Evolutionary conservation across 2,797 vertebrate genomes (phyloP).

Genomic region (Sebastes diploproa): DNA sequence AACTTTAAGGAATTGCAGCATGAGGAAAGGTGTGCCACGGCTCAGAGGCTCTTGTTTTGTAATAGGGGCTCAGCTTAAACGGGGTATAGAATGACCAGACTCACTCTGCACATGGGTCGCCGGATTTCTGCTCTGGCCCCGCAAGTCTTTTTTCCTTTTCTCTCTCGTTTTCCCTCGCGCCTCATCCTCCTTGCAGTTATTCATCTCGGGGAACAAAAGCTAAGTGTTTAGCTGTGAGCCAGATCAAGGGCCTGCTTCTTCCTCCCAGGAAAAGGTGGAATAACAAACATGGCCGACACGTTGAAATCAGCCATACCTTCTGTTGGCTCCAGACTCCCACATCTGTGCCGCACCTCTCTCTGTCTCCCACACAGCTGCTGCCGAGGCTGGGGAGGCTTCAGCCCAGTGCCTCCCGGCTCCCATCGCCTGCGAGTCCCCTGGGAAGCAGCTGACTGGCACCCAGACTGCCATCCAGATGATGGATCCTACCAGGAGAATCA

Average conservation of each 20-base stretch:
- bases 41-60: conserved; percentile 24
- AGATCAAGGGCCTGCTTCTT: conserved; percentile 85
- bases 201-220: conserved; percentile 80
- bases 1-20: neutral
- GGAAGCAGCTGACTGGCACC: conserved; percentile 84
- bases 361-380: conserved; percentile 83
- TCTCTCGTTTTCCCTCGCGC: conserved; percentile 49
- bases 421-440: conserved; percentile 67
- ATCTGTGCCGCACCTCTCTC: conserved; percentile 83
- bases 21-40: conserved; percentile 32
- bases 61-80: conserved; percentile 3
- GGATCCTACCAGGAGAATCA: conserved; percentile 83
- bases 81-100: conserved; percentile 21
- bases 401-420: conserved; percentile 70
- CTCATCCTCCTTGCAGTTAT: conserved; percentile 60
- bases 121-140: conserved; percentile 66
- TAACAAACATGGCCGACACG: conserved; percentile 83
- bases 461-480: conserved; percentile 84
- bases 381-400: conserved; percentile 77
- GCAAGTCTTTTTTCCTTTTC: conserved; percentile 37
- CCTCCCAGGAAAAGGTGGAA: conserved; percentile 85
- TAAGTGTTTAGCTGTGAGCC: conserved; percentile 83
- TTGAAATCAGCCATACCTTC: conserved; percentile 82
- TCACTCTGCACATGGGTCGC: conserved; percentile 56
- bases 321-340: conserved; percentile 84